These are phyloP conservation scores for Sceliomorpha sp. DNA, from an alignment of 2,888 invertebrate species.

Conservation along the genomic window DNA sequence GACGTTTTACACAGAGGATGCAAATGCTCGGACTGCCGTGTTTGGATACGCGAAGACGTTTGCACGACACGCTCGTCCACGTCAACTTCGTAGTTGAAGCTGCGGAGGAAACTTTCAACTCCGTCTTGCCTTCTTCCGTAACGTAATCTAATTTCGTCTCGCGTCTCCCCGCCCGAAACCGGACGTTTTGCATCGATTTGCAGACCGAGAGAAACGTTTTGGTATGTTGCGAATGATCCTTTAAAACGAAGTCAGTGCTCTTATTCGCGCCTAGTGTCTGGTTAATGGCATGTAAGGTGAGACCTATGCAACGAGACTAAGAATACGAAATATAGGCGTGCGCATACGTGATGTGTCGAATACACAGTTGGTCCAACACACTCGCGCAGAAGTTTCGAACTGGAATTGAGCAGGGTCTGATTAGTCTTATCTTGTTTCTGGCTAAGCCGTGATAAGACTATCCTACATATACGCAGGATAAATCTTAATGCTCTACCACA, in stretches of 20 bases:
- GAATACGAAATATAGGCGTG: constrained; percentile 39
- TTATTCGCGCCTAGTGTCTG: constrained; percentile 37
- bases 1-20: constrained; percentile 10
- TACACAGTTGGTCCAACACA: constrained; percentile 54
- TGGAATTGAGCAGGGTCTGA: too few species aligned
- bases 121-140: too few species aligned
- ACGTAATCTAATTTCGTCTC: too few species aligned
- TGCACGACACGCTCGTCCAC: constrained; percentile 5
- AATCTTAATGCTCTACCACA: too few species aligned
- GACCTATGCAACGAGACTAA: constrained; percentile 14
- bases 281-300: constrained; percentile 37
- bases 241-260: constrained; percentile 15
- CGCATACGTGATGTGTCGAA: constrained; percentile 55
- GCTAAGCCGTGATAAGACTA: too few species aligned
- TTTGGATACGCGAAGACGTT: not conserved
- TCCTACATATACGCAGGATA: too few species aligned
- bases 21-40: constrained; percentile 3
- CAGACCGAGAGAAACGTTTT: not conserved
- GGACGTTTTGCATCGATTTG: constrained; percentile 9
- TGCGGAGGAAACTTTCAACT: too few species aligned
- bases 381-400: constrained; percentile 21
- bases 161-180: too few species aligned
- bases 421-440: too few species aligned
- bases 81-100: too few species aligned
- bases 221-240: too few species aligned